Conservation (phyloP, 1,140 invertebrate genomes). For the Drosophila busckii region DNA sequence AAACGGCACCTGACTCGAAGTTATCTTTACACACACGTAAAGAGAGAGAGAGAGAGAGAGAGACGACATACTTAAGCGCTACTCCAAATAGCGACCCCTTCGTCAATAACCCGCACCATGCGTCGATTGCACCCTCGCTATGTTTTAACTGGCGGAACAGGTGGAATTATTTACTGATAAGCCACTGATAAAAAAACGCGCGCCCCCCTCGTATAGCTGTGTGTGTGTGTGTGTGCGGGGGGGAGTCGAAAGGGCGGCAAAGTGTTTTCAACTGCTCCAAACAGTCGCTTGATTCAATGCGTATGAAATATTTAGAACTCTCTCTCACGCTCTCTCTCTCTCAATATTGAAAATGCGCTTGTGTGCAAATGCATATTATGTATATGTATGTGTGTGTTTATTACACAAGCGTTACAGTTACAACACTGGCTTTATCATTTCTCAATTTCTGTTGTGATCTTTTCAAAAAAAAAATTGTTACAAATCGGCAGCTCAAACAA, state of each 20-base stretch:
- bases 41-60: slow-evolving; percentile 15
- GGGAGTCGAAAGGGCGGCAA: slow-evolving; percentile 15
- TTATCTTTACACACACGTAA: slow-evolving; percentile 42
- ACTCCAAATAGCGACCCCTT: slow-evolving; percentile 15
- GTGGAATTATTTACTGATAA: slow-evolving; percentile 77
- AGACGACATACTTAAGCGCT: slow-evolving; percentile 20
- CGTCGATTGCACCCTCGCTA: background rate
- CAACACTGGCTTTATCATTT: too few relatives aligned
- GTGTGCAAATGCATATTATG: background rate
- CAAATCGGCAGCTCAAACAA: too few relatives aligned
- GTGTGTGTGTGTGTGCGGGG: slow-evolving; percentile 16
- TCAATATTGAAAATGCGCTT: slow-evolving; percentile 4
- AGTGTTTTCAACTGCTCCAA: slow-evolving; percentile 8
- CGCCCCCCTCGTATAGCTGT: slow-evolving; percentile 1
- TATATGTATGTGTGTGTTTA: too few relatives aligned
- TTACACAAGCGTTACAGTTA: too few relatives aligned
- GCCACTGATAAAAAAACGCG: slow-evolving; percentile 60
- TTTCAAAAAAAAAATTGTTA: too few relatives aligned
- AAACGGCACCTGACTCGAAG: slow-evolving; percentile 48
- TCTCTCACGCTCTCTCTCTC: too few relatives aligned
- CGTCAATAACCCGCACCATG: background rate
- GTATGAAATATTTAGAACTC: too few relatives aligned
- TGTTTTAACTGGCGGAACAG: slow-evolving; percentile 44
- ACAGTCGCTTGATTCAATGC: slow-evolving; percentile 35
- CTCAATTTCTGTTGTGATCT: too few relatives aligned